These are phyloP conservation scores for Diabrotica balteata DNA, from an alignment of 2,888 invertebrate species.

Conservation along the genomic window DNA sequence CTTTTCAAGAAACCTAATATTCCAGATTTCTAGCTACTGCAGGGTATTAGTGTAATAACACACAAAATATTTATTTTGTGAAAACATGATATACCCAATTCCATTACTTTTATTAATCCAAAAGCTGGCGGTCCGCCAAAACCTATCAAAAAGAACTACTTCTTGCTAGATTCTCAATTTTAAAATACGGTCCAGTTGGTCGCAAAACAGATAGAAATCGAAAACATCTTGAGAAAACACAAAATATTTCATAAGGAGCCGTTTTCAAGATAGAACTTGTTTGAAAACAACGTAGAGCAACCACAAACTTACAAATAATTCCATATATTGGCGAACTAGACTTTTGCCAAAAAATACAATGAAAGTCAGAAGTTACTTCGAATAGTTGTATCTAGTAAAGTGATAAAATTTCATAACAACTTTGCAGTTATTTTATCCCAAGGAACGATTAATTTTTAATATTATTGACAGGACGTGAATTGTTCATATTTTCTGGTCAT, in stretches of 20 bases:
- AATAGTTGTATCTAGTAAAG: no score
- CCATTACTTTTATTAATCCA: slow-evolving; percentile 24
- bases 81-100: slow-evolving; percentile 7
- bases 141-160: slow-evolving; percentile 12
- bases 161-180: slow-evolving; percentile 18
- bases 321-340: slow-evolving; percentile 10
- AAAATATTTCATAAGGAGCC: slow-evolving; percentile 24
- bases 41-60: no score
- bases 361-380: no score
- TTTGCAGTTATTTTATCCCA: no score
- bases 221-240: slow-evolving; percentile 30
- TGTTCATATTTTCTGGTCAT: no score
- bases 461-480: no score
- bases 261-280: slow-evolving; percentile 19
- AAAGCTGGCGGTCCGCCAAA: slow-evolving; percentile 16
- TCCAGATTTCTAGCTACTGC: no score
- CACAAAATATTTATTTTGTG: not conserved
- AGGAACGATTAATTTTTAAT: no score
- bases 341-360: not conserved
- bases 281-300: slow-evolving; percentile 23
- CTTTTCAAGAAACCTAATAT: no score
- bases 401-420: no score
- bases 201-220: slow-evolving; percentile 24
- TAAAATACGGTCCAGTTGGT: slow-evolving; percentile 27
- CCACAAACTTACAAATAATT: slow-evolving; percentile 23